Base-by-base conservation (phyloP, 53 echinoderm and acorn worm genomes). In the Hippasteria phrygiana region DNA sequence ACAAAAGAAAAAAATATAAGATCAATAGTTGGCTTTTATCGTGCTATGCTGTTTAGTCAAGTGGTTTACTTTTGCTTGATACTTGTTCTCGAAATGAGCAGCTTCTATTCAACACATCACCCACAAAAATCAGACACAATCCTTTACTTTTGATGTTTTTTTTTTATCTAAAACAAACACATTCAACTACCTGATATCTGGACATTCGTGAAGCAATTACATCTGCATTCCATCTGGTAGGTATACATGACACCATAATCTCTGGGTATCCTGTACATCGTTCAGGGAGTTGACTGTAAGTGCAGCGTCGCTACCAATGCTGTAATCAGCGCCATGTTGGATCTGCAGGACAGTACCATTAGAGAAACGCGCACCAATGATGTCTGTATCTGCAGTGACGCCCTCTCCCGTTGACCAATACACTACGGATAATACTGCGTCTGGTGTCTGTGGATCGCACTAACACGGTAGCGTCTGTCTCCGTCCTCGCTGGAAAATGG, bases 381-480 rank as follows among this genome's bases (percentile, higher is more conserved):
- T 83, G 16, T 67, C 66, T 34, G 83, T 66, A 16, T 24, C 41
- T 37, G 29, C 32, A 18, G 67, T 45, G 32, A 40, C 67, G 34
- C 83, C 83, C 45, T 65, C 48, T 67, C 66, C 83, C 67, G 45
- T 45, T 59, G 83, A 83, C 83, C 83, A 83, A 24, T 83, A 83
- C 29, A 83, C 33, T 22, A 67, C 50, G 48, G 72, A 38, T 48
- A 59, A 20, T 24, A 4, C 59, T 67, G 29, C 34, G 7, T 59
- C 59, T 39, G 38, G 22, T 43, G 45, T 11, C 45, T 33, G 65
- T 34, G 32, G 2, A 34, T 31, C 46, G 34, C 83, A 83, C 46
- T 29, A 45, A 22, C 83, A 83, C n/a, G 37, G n/a, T 37, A 79
- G 38, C 26, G 4, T 38, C 37, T 77, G 55, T 32, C 69, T 29